Evolutionary conservation across 2,888 invertebrate genomes (phyloP).

Genomic region (Caenorhabditis japonica): DNA sequence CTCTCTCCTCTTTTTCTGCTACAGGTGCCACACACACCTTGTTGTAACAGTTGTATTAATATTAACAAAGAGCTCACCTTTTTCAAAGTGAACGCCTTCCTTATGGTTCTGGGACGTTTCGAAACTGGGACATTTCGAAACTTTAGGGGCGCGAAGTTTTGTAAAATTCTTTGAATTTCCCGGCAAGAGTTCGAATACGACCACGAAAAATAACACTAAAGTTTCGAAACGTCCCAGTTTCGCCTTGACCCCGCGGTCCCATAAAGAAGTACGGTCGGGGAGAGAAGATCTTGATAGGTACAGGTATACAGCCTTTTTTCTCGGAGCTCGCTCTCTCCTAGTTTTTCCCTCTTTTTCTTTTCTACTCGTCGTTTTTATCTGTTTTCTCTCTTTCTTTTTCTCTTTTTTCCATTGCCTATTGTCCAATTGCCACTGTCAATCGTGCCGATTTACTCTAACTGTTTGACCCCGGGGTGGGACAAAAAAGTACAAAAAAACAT

Average conservation of each 20-base stretch:
- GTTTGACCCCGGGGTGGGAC: too few relatives aligned
- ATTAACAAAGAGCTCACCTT: background rate
- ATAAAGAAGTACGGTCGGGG: background rate
- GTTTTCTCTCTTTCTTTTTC: background rate
- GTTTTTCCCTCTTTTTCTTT: too few relatives aligned
- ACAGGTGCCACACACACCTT: conserved; percentile 2
- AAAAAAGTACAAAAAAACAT: too few relatives aligned
- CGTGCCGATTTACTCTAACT: background rate
- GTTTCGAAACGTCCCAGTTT: too few relatives aligned
- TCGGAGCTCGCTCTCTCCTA: background rate
- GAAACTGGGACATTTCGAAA: too few relatives aligned
- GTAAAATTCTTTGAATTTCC: too few relatives aligned
- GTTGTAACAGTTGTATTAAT: conserved; percentile 44
- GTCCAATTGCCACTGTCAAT: conserved; percentile 5
- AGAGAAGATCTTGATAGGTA: conserved; percentile 8
- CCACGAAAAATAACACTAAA: background rate
- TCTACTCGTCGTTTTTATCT: background rate
- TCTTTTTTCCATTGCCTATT: too few relatives aligned
- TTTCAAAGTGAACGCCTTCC: too few relatives aligned
- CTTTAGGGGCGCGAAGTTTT: too few relatives aligned
- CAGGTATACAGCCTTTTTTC: background rate
- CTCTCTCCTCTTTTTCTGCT: conserved; percentile 3
- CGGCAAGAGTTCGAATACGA: too few relatives aligned
- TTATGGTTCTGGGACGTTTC: too few relatives aligned
- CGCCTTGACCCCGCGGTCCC: background rate